These are phyloP conservation scores for Lapara coniferarum DNA, from an alignment of 2,888 invertebrate species.

Conservation along the genomic window DNA sequence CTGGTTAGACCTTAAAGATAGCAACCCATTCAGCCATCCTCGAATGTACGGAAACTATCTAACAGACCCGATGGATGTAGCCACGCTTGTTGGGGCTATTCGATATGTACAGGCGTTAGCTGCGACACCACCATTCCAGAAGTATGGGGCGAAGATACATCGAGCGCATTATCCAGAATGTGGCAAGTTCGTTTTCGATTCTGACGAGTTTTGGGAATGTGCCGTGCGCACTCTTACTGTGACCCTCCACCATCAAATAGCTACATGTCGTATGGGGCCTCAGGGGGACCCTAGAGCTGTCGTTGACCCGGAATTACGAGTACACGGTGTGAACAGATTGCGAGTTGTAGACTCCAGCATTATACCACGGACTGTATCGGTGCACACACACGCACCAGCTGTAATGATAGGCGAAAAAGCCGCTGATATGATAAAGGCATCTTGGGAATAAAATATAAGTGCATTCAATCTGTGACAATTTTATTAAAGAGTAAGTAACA, in stretches of 20 bases:
- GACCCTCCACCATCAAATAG: slow-evolving; percentile 86
- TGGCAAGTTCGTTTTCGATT: slow-evolving; percentile 70
- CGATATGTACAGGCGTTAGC: slow-evolving; percentile 76
- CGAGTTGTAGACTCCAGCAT: slow-evolving; percentile 83
- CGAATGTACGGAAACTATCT: slow-evolving; percentile 88
- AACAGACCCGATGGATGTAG: slow-evolving; percentile 83
- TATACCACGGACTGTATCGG: slow-evolving; percentile 80
- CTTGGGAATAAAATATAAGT: slow-evolving; percentile 51
- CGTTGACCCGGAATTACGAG: slow-evolving; percentile 84
- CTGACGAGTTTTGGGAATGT: slow-evolving; percentile 87
- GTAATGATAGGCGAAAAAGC: slow-evolving; percentile 84
- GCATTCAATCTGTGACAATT: background rate
- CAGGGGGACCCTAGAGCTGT: slow-evolving; percentile 83
- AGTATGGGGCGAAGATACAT: slow-evolving; percentile 79
- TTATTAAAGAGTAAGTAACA: background rate
- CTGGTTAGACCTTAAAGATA: slow-evolving; percentile 84
- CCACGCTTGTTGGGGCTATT: slow-evolving; percentile 85
- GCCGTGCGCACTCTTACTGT: slow-evolving; percentile 84
- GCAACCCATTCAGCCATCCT: slow-evolving; percentile 86
- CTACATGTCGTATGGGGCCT: slow-evolving; percentile 87
- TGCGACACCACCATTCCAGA: slow-evolving; percentile 77
- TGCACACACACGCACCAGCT: slow-evolving; percentile 81
- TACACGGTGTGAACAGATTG: slow-evolving; percentile 73
- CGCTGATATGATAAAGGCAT: slow-evolving; percentile 80
- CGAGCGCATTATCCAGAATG: slow-evolving; percentile 85